Percentiles rank a stretch among this genome's conserved stretches.
Evolutionary conservation across 2,888 invertebrate species (phyloP).

Genomic region (Chymomyza fuscimana): DNA sequence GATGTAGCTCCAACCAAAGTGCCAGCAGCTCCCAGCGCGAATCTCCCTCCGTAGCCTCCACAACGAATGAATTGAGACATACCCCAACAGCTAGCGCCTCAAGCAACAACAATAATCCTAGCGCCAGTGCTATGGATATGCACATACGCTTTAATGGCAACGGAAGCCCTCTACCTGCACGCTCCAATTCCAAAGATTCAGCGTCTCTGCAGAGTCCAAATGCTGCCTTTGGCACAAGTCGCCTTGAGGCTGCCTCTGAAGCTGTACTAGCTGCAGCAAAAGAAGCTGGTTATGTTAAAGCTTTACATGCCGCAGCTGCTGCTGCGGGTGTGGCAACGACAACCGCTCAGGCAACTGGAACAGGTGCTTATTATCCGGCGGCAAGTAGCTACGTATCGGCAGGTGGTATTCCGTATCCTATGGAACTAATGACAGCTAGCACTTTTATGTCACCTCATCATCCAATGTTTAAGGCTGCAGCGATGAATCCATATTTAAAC

Average conservation of each 20-base stretch:
- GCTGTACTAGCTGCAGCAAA: conserved; percentile 75
- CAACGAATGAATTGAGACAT: conserved; percentile 55
- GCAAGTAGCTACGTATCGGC: conserved; percentile 49
- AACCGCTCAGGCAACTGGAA: conserved; percentile 24
- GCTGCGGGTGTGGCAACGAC: conserved; percentile 42
- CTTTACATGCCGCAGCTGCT: conserved; percentile 76
- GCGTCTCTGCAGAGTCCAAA: conserved; percentile 65
- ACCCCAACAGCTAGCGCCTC: conserved; percentile 57
- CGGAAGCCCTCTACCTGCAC: conserved; percentile 65
- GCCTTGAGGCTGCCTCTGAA: conserved; percentile 69
- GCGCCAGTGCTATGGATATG: conserved; percentile 18
- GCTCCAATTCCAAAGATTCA: conserved; percentile 77
- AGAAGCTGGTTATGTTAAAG: conserved; percentile 78
- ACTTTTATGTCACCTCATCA: conserved; percentile 89
- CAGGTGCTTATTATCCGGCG: conserved; percentile 80
- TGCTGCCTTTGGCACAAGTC: conserved; percentile 38
- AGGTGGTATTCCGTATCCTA: conserved; percentile 83
- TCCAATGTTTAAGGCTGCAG: conserved; percentile 86
- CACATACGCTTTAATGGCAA: conserved; percentile 54
- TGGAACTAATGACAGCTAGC: conserved; percentile 88
- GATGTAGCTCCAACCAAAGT: conserved; percentile 90
- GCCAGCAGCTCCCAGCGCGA: conserved; percentile 81
- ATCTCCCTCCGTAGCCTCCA: conserved; percentile 59
- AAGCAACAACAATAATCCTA: conserved; percentile 44
- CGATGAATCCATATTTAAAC: conserved; percentile 89